Conservation (phyloP, 1,140 invertebrate species). For the Diuraphis noxia region DNA sequence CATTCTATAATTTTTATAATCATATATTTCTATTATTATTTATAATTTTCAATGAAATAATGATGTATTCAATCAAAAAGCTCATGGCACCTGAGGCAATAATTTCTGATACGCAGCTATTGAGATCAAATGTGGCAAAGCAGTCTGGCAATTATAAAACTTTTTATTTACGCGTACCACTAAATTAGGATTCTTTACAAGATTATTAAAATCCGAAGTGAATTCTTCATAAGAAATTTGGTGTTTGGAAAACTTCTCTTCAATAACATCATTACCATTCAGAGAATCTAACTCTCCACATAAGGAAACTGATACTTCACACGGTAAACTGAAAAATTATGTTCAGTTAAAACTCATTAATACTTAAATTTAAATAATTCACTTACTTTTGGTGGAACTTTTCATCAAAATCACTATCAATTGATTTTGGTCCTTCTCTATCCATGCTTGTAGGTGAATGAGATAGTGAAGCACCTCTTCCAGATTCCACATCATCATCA, state of each 20-base stretch:
- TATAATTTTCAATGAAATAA: neutral
- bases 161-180: slow-evolving; percentile 86
- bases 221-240: slow-evolving; percentile 83
- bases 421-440: slow-evolving; percentile 47
- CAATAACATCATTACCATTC: slow-evolving; percentile 63
- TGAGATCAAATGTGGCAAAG: slow-evolving; percentile 85
- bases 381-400: slow-evolving; percentile 42
- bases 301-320: slow-evolving; percentile 74
- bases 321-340: slow-evolving; percentile 53
- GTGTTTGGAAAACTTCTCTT: slow-evolving; percentile 75
- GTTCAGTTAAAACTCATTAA: neutral
- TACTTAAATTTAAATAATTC: neutral
- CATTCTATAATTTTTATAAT: neutral
- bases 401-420: slow-evolving; percentile 83
- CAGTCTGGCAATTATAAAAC: slow-evolving; percentile 86
- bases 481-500: slow-evolving; percentile 89
- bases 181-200: slow-evolving; percentile 79
- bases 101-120: slow-evolving; percentile 54
- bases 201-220: slow-evolving; percentile 74
- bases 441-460: slow-evolving; percentile 88
- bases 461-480: slow-evolving; percentile 89
- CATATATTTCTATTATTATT: neutral
- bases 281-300: slow-evolving; percentile 74
- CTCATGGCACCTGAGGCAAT: slow-evolving; percentile 47
- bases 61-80: neutral